Evolutionary conservation across 1,140 invertebrate species (phyloP).

Genomic region (Sesamia nonagrioides): DNA sequence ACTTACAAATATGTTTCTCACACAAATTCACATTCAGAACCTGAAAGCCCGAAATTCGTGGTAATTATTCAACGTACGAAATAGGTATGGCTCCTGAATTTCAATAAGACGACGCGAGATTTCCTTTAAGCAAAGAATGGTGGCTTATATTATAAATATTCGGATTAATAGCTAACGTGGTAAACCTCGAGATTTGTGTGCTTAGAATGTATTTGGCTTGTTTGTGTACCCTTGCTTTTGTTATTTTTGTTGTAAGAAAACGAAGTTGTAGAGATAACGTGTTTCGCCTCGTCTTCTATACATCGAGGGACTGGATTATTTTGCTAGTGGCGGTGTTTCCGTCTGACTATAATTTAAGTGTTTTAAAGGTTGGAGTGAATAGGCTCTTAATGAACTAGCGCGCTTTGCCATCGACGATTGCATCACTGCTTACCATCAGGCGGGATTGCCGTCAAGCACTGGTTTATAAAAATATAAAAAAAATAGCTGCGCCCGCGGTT

Average conservation of each 20-base stretch:
- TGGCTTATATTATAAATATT: conserved; percentile 24
- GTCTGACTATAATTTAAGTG: too few species aligned
- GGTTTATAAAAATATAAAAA: too few species aligned
- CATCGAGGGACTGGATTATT: too few species aligned
- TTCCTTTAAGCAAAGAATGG: conserved; percentile 13
- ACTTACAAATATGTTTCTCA: not conserved
- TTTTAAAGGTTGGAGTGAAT: too few species aligned
- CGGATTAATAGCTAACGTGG: conserved; percentile 3
- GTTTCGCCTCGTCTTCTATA: too few species aligned
- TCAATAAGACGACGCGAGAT: conserved; percentile 37
- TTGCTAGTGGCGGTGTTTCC: too few species aligned
- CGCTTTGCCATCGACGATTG: too few species aligned
- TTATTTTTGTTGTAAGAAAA: not conserved
- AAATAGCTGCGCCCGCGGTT: too few species aligned
- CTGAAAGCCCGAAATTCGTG: not conserved
- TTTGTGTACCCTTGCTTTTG: not conserved
- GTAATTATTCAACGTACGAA: conserved; percentile 35
- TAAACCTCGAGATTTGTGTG: conserved; percentile 16
- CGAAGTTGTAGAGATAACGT: too few species aligned
- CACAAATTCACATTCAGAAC: not conserved
- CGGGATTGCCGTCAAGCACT: too few species aligned
- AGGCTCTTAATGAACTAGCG: too few species aligned
- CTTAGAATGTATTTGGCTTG: not conserved
- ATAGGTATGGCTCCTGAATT: conserved; percentile 41
- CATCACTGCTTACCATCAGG: too few species aligned